phyloP scores from a whole-genome alignment of 1,140 invertebrate genomes.

The Drosophila nigromelanica region DNA sequence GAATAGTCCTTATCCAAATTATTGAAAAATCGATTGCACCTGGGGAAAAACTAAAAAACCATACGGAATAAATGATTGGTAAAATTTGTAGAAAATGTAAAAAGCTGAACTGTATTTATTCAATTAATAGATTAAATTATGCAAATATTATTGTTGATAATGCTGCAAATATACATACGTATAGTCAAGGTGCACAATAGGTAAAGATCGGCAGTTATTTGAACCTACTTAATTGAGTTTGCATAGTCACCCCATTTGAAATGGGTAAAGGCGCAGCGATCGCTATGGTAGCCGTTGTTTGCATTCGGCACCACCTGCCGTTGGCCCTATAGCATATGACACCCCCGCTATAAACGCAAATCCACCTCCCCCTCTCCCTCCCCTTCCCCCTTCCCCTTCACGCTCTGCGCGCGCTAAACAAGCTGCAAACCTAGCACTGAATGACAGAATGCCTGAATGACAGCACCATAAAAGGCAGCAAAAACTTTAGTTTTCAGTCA shows the following conservation, averaged over 20 bases:
- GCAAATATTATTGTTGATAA: too few species aligned
- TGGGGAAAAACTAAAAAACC: too few species aligned
- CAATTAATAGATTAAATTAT: too few species aligned
- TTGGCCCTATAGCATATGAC: neutral
- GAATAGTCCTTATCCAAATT: too few species aligned
- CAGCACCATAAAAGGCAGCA: slow-evolving; percentile 35
- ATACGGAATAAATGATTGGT: too few species aligned
- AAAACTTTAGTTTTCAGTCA: slow-evolving; percentile 47
- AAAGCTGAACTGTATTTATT: too few species aligned
- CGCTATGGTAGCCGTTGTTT: slow-evolving; percentile 3
- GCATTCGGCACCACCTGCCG: slow-evolving; percentile 39
- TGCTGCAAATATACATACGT: too few species aligned
- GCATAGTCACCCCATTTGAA: slow-evolving; percentile 14
- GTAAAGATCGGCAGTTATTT: too few species aligned
- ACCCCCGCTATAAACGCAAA: slow-evolving; percentile 16
- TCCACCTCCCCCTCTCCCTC: neutral
- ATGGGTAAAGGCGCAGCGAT: neutral
- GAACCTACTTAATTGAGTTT: neutral
- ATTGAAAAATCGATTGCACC: too few species aligned
- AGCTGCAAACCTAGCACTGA: slow-evolving; percentile 6
- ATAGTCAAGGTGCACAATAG: too few species aligned
- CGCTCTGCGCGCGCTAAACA: neutral
- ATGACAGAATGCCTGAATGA: slow-evolving; percentile 25
- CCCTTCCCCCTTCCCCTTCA: neutral
- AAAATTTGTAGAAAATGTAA: too few species aligned